These are phyloP conservation scores for Uria lomvia DNA, from an alignment of 2,113 vertebrate genomes.

Conservation along the genomic window DNA sequence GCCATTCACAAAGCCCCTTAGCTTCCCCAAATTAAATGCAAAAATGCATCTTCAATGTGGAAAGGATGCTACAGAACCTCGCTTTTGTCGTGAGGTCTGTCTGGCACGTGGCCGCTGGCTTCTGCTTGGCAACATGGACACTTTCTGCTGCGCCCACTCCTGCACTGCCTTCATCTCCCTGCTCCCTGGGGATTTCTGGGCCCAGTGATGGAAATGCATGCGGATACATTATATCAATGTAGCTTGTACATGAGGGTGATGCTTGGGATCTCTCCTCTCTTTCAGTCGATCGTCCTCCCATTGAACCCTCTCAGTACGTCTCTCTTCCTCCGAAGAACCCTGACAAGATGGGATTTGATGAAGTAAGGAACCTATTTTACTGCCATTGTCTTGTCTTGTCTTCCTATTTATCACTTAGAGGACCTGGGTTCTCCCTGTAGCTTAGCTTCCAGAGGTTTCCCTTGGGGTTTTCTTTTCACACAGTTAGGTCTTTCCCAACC, in stretches of 20 bases:
- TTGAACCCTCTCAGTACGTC: conserved; percentile 84
- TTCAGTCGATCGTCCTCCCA: conserved; percentile 86
- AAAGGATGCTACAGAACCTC: neutral
- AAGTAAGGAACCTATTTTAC: conserved; percentile 74
- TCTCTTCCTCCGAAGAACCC: conserved; percentile 70
- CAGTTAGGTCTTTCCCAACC: neutral
- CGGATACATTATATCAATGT: rapidly evolving
- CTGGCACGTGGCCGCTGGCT: neutral
- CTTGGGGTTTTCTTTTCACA: neutral
- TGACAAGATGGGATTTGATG: conserved; percentile 90
- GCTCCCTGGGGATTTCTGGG: neutral
- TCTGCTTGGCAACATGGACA: neutral
- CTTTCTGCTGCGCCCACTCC: neutral
- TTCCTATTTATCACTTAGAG: neutral
- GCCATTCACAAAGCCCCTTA: neutral
- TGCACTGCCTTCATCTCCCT: neutral
- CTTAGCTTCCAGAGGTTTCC: neutral
- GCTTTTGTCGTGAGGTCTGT: neutral
- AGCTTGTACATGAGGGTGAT: neutral
- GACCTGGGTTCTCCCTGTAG: neutral
- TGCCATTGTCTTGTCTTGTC: neutral
- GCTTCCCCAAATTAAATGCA: neutral
- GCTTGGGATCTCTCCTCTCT: conserved; percentile 44
- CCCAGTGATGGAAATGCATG: rapidly evolving
- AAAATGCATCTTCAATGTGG: neutral